Conservation (phyloP, 37 sponge, comb jelly and placozoan species). For the Lycopodina hypogea region DNA sequence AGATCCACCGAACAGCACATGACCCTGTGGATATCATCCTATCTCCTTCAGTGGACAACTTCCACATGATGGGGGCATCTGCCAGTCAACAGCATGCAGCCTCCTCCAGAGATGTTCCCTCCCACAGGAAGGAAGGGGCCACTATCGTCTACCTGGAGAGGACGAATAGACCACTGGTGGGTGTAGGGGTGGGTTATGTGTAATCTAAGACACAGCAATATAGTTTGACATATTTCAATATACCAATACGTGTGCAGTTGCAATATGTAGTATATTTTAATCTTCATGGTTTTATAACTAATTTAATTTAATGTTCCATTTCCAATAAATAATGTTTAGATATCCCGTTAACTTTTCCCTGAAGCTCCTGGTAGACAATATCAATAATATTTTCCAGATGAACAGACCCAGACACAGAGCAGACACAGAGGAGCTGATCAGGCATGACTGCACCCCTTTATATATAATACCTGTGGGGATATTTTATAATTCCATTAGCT, state of each 20-base stretch:
- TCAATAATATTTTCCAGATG: too few relatives aligned
- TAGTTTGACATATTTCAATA: not conserved
- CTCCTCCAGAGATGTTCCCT: constrained; percentile 51
- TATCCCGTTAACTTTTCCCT: too few relatives aligned
- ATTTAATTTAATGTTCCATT: too few relatives aligned
- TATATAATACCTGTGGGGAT: too few relatives aligned
- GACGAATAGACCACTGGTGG: constrained; percentile 71
- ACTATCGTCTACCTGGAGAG: constrained; percentile 55
- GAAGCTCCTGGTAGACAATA: too few relatives aligned
- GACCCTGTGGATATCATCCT: constrained; percentile 58
- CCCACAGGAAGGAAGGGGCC: constrained; percentile 55
- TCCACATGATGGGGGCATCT: not conserved
- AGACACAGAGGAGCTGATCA: too few relatives aligned
- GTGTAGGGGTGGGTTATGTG: not conserved
- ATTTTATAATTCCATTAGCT: too few relatives aligned
- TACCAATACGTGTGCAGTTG: not conserved
- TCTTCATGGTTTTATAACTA: not conserved
- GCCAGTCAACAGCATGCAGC: not conserved
- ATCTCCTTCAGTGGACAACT: constrained; percentile 32
- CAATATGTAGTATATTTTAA: not conserved
- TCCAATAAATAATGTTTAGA: too few relatives aligned
- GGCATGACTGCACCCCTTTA: too few relatives aligned
- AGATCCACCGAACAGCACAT: constrained; percentile 31
- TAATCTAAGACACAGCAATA: not conserved
- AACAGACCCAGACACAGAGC: too few relatives aligned